Percentiles rank a stretch among this genome's conserved stretches.
Conservation (phyloP, 2,797 vertebrate genomes). For the Otolemur crassicaudatus region DNA sequence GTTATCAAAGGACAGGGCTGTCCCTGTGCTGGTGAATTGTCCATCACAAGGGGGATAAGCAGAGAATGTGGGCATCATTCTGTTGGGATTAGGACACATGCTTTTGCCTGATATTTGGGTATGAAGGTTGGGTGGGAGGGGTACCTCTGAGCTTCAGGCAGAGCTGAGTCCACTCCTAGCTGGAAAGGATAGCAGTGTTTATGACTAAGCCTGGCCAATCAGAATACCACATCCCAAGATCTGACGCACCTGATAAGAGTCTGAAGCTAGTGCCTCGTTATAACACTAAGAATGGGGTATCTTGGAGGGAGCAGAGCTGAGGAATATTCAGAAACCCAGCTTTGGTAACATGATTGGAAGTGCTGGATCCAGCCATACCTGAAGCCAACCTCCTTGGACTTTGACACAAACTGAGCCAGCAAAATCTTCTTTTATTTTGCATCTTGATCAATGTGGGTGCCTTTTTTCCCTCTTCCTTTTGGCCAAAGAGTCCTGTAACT, state of each 20-base stretch:
- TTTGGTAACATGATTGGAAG: not conserved
- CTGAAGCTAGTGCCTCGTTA: not conserved
- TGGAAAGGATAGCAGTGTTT: not conserved
- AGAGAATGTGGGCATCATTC: not conserved
- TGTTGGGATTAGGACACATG: not conserved
- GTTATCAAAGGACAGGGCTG: not conserved
- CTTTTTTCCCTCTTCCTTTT: not conserved
- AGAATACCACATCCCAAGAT: not conserved
- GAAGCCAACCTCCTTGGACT: slow-evolving; percentile 19
- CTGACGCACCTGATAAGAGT: not conserved
- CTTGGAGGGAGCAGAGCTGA: not conserved
- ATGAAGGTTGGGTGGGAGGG: too few species aligned
- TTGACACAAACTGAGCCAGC: not conserved
- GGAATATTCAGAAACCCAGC: not conserved
- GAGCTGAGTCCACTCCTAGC: not conserved
- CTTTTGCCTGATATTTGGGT: not conserved
- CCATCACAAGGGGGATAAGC: not conserved
- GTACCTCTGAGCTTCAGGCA: not conserved
- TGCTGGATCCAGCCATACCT: slow-evolving; percentile 43
- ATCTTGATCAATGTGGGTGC: not conserved
- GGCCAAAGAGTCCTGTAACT: not conserved
- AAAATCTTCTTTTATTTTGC: not conserved
- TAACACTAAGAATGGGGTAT: not conserved
- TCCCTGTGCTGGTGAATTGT: not conserved
- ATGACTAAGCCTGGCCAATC: not conserved